Evolutionary conservation across 2,888 invertebrate genomes (phyloP).

Genomic region (Lasioglossum pauxillum): DNA sequence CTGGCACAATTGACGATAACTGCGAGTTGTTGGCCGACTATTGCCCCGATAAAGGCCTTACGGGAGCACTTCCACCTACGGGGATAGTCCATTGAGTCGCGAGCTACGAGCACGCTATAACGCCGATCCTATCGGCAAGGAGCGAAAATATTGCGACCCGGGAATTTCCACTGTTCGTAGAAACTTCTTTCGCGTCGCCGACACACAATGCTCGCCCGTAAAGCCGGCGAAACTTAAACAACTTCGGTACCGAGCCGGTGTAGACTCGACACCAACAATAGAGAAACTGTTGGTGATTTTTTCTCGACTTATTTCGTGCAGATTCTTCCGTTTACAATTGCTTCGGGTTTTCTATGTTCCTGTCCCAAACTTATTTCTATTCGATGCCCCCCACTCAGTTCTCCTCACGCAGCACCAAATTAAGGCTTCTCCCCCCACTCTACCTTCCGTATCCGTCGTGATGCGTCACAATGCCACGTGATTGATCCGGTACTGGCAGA

Average conservation of each 20-base stretch:
- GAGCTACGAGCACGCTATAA: constrained; percentile 15
- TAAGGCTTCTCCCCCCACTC: too few relatives aligned
- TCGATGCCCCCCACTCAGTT: too few relatives aligned
- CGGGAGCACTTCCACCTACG: constrained; percentile 50
- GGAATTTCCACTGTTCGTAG: constrained; percentile 1
- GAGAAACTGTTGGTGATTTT: background rate
- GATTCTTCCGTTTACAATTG: background rate
- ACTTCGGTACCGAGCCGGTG: background rate
- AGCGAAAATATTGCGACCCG: constrained; percentile 25
- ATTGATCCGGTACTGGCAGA: too few relatives aligned
- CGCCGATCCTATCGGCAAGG: constrained; percentile 24
- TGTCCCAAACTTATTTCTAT: too few relatives aligned
- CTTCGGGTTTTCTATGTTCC: background rate
- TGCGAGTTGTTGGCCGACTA: constrained; percentile 60
- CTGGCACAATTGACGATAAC: constrained; percentile 64
- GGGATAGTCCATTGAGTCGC: constrained; percentile 31
- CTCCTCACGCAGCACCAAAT: too few relatives aligned
- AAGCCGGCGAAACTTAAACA: background rate
- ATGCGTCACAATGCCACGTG: too few relatives aligned
- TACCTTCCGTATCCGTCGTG: too few relatives aligned
- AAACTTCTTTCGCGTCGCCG: background rate
- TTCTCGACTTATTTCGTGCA: background rate
- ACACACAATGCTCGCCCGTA: background rate
- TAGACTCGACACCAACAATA: background rate
- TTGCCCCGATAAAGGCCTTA: constrained; percentile 54